Evolutionary conservation across 1,140 invertebrate species (phyloP).

Genomic region (Drosophila melanica): DNA sequence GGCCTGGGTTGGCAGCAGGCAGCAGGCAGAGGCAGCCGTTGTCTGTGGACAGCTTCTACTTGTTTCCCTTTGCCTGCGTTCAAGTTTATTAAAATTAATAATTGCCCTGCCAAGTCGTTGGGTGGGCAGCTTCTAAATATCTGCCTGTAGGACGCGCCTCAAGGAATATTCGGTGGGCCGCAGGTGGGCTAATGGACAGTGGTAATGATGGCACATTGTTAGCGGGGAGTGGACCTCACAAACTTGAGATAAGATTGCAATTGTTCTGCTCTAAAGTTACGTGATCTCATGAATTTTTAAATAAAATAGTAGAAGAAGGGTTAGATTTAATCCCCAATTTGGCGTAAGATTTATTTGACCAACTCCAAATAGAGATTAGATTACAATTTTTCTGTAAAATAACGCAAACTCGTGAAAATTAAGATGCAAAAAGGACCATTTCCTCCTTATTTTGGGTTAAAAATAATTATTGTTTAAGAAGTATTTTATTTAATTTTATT

Average conservation of each 20-base stretch:
- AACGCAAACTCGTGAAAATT: background rate
- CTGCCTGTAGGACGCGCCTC: slow-evolving; percentile 26
- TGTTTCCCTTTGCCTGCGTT: slow-evolving; percentile 2
- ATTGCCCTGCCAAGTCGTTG: slow-evolving; percentile 60
- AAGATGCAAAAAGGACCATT: background rate
- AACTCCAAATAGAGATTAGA: too few species aligned
- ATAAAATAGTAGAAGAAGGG: background rate
- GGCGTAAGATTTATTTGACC: background rate
- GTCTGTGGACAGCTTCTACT: slow-evolving; percentile 24
- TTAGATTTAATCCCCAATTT: background rate
- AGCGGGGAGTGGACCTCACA: background rate
- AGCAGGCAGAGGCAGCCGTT: slow-evolving; percentile 7
- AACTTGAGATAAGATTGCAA: background rate
- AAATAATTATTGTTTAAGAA: background rate
- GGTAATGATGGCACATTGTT: slow-evolving; percentile 22
- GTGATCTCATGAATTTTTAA: slow-evolving; percentile 12
- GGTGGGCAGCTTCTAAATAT: slow-evolving; percentile 21
- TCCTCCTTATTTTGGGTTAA: too few species aligned
- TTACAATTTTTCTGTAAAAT: too few species aligned
- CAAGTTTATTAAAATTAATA: slow-evolving; percentile 81
- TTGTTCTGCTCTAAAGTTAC: slow-evolving; percentile 3
- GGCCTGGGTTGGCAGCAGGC: background rate
- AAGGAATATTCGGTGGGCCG: slow-evolving; percentile 4
- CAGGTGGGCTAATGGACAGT: slow-evolving; percentile 1
- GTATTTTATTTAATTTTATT: too few species aligned